Conservation (phyloP, 2,113 vertebrate species). For the Capreolus pygargus region DNA sequence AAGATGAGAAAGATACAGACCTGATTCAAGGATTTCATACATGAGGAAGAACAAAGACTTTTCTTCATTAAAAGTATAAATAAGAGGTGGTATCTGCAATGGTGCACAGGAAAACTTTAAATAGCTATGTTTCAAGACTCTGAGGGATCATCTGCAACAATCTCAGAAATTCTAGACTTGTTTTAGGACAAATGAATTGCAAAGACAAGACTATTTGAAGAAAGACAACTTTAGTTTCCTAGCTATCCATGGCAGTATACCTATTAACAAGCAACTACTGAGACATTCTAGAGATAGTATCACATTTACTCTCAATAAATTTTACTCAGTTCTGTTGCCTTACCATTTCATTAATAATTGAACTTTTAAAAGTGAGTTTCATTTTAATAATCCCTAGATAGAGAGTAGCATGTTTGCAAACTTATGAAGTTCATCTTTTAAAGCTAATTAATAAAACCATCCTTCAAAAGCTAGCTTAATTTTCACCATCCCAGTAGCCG, state of each 20-base stretch:
- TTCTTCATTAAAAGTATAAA: background rate
- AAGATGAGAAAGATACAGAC: background rate
- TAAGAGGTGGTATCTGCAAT: background rate
- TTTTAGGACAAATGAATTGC: background rate
- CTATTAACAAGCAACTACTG: background rate
- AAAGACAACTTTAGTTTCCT: slow-evolving; percentile 15
- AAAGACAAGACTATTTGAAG: background rate
- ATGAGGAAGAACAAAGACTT: background rate
- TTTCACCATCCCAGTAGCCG: background rate
- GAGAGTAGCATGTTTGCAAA: background rate
- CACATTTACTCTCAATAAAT: background rate
- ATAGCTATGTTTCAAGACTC: background rate
- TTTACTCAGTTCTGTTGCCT: slow-evolving; percentile 26
- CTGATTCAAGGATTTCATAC: slow-evolving; percentile 24
- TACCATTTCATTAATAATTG: slow-evolving; percentile 28
- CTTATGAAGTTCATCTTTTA: background rate
- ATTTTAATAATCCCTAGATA: slow-evolving; percentile 4
- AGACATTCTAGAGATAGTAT: background rate
- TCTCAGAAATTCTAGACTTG: background rate
- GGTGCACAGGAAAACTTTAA: background rate
- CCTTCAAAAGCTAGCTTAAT: background rate
- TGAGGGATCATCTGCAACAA: background rate
- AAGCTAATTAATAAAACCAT: slow-evolving; percentile 27
- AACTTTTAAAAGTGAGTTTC: background rate
- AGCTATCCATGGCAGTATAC: background rate